Conservation (phyloP, 2,888 invertebrate species). For the Rotaria macrura region DNA sequence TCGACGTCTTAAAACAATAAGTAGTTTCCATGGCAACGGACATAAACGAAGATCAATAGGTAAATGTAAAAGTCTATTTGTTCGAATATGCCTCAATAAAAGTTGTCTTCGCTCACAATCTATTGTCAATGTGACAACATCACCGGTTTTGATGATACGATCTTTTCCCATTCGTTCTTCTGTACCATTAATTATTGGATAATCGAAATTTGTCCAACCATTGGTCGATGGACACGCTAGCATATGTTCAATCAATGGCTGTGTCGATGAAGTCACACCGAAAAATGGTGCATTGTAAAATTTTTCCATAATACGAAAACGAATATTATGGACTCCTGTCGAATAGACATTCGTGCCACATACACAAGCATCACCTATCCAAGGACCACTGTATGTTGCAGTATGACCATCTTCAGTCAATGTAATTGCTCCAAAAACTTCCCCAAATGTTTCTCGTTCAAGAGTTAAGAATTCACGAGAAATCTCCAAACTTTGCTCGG, state of each 20-base stretch:
- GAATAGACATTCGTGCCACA: background rate
- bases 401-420: background rate
- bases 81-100: background rate
- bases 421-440: too few relatives aligned
- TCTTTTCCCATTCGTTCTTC: too few relatives aligned
- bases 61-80: background rate
- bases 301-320: background rate
- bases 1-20: background rate
- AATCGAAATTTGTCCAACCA: background rate
- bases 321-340: background rate
- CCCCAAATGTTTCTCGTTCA: too few relatives aligned
- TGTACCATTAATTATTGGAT: too few relatives aligned
- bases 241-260: background rate
- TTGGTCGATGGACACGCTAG: background rate
- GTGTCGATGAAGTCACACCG: background rate
- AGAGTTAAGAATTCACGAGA: too few relatives aligned
- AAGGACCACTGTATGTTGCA: background rate
- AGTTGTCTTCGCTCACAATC: background rate
- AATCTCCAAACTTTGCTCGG: too few relatives aligned
- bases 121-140: background rate
- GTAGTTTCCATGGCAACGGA: background rate
- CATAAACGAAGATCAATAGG: background rate
- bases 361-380: background rate
- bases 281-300: background rate
- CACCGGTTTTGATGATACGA: background rate